Base-by-base conservation (phyloP, 2,888 invertebrate genomes). In the Macropis europaea region DNA sequence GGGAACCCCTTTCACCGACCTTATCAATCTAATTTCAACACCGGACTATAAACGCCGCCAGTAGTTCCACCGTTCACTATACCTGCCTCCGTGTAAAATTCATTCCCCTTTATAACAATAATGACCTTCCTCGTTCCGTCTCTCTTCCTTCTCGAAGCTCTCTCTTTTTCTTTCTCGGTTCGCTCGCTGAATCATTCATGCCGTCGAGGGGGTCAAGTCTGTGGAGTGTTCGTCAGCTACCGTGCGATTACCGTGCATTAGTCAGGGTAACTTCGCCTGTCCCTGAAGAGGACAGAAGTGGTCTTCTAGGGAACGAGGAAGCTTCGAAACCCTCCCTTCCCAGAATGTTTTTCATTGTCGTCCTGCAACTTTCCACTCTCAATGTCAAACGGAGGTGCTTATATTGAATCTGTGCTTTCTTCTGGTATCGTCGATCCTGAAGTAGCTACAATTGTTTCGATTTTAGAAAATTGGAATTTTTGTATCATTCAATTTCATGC, bases 101-200 rank as follows among this genome's bases (percentile, higher is more conserved):
- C 76, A 79, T 81, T 71, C 61, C 60, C 73, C 70, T 68, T 81
- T 83, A 76, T 77, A 76, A 81, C 76, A 77, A 82, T 82, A 82
- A 84, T 81, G 75, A 77, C 60, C 62, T 73, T 71, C 57, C 72
- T 72, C n/a, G n/a, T n/a, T n/a, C n/a, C n/a, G n/a, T n/a, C n/a
- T n/a, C n/a, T n/a, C n/a, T n/a, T n/a, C n/a, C n/a, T n/a, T n/a
- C n/a, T n/a, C n/a, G n/a, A n/a, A n/a, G n/a, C n/a, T n/a, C n/a
- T n/a, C n/a, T n/a, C n/a, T n/a, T n/a, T n/a, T n/a, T n/a, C n/a
- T n/a, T 72, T 72, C 69, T 70, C 53, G 68, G 64, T 67, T 69
- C 59, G 66, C 73, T 38, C 76, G 73, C 74, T 84, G 83, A 83
- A 84, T 82, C 77, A 83, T 84, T 84, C 77, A 82, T 82, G 71